Base-by-base conservation (phyloP, 2,888 invertebrate species). In the Scelioninae gen. 1 region DNA sequence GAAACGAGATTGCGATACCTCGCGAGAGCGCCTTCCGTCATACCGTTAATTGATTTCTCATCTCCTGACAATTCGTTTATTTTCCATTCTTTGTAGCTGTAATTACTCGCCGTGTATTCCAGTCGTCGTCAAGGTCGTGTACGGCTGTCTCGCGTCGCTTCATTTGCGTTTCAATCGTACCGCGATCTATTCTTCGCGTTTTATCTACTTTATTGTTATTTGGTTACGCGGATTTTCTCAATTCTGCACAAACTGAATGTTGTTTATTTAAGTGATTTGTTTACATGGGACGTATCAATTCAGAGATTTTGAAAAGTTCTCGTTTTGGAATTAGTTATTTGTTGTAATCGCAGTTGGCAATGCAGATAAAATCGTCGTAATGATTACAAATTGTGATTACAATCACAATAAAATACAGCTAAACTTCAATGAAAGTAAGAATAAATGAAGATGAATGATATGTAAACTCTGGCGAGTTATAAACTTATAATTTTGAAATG, bases 31-130 rank as follows among this genome's bases (percentile, higher is more conserved):
- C n/a, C 49, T 40, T 66, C 53, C 51, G 65, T 79, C 58, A 29
- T 7, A 15, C 38, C 43, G 60, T 74, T 72, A 79, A 79, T 79
- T 79, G 72, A 79, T 79, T 72, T 79, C 79, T 72, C 79, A 72
- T 79, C 72, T 45, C 31, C 40, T 63, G 77, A 63, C 77, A 69
- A 78, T 69, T 38, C 58, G 69, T 79, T 79, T 65, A 56, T 72
- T 78, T 78, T 16, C 47, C 63, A 65, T 47, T 71, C 63, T 71
- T 63, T 56, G 53, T 69, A 51, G 6, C 51, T 13, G 47, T 31
- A 62, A 62, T 77, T 45, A 34, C 51, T 16, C 6, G 5, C n/a
- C 58, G 40, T 43, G 58, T 53, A 43, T 45, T 53, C 15, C 15
- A 0, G 16, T 7, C 40, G 23, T 29, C 9, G 40, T 8, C 72